phyloP scores from a whole-genome alignment of 1,140 invertebrate genomes.

The Bombus vancouverensis region DNA sequence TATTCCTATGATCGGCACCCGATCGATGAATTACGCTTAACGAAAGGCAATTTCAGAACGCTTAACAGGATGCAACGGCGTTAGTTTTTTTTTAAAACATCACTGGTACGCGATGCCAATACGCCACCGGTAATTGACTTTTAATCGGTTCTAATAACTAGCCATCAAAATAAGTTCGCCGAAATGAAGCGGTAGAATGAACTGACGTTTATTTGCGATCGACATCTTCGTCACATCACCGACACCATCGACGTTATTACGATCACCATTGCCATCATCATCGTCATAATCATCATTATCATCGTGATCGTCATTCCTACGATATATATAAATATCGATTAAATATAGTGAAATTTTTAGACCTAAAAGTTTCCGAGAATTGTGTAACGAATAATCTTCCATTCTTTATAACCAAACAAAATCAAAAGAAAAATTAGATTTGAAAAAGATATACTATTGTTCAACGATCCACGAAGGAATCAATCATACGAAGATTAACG shows the following conservation, averaged over 20 bases:
- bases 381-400: neutral
- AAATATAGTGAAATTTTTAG: too few relatives aligned
- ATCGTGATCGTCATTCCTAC: slow-evolving; percentile 44
- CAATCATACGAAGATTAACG: neutral
- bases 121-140: slow-evolving; percentile 66
- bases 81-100: neutral
- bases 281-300: slow-evolving; percentile 7
- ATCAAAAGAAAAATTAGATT: neutral
- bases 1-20: neutral
- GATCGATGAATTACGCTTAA: slow-evolving; percentile 6
- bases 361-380: neutral
- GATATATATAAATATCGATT: slow-evolving; percentile 9
- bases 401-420: neutral
- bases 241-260: neutral
- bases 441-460: neutral
- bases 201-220: slow-evolving; percentile 41
- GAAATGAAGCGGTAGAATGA: slow-evolving; percentile 70
- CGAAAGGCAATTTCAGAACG: neutral
- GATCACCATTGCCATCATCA: neutral
- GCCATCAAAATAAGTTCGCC: slow-evolving; percentile 37
- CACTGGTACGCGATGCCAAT: neutral
- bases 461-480: neutral
- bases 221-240: slow-evolving; percentile 43
- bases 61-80: neutral
- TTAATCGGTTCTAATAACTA: slow-evolving; percentile 65